Base-by-base conservation (phyloP, 2,113 vertebrate genomes). In the Cyanocitta stelleri region DNA sequence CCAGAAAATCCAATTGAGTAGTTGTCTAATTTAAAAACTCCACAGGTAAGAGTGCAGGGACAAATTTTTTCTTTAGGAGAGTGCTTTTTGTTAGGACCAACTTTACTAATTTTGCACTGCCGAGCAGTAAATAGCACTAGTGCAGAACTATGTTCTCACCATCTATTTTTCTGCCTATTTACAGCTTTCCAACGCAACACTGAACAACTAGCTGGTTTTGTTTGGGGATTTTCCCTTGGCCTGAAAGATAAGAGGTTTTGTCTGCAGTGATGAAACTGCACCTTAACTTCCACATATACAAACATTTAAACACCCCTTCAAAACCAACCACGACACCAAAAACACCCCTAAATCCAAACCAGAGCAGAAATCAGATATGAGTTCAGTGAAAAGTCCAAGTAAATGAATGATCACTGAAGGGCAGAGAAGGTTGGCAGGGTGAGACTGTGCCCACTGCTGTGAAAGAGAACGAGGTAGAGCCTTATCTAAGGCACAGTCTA, bases 321-420 rank as follows among this genome's bases (percentile, higher is more conserved):
- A 54, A 85, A 63, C 4, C 7, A 84, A 62, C 18, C 0, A 2
- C 21, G 0, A 1, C 41, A 59, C 18, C 35, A 77, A 58, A 85
- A 48, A 3, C 7, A 39, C 3, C 26, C 49, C 71, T n/a, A 68
- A 86, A 59, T 32, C 44, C 67, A 76, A 83, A 85, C 22, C 32
- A 81, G 44, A 41, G 29, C 27, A 84, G 44, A 75, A 95, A 83
- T 62, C 6, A 24, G 51, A 4, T 56, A 35, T 1, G 4, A 73
- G 37, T 37, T 66, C 56, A 88, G 64, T 48, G 52, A 77, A 82
- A 84, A 94, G 56, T 77, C 55, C 46, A 74, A 89, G 89, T 62
- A 80, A 84, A 78, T 74, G 51, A 89, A 58, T 35, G 51, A 86
- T 84, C 46, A 76, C 52, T 33, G 64, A 74, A 79, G 20, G 43